Base-by-base conservation (phyloP, 2,797 vertebrate species). In the Coccyzus lansbergi region DNA sequence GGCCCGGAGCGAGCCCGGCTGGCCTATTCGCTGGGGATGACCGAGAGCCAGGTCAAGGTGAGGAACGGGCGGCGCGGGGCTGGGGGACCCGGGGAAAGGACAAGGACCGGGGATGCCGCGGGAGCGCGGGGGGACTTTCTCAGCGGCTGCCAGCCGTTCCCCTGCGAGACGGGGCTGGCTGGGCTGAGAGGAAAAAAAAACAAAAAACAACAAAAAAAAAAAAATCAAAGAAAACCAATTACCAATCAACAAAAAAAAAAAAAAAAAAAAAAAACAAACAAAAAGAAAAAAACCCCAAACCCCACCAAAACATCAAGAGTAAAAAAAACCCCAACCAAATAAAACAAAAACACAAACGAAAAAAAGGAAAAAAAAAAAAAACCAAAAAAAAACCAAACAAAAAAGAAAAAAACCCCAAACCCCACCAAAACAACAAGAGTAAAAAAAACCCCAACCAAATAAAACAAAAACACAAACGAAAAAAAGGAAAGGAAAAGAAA, bases 31-130 rank as follows among this genome's bases (percentile, higher is more conserved):
- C 95, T 99, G 97, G 99, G 99, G 15, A 99, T 99, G 99, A 99
- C 99, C 0, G 99, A 99, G 97, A 99, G 99, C 97, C 99, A 99
- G 88, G 99, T 99, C 22, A 99, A 99, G 99, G 99, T 99, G 97
- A 98, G 51, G 34, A 68, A 48, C 24, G 8, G 36, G 24, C 1
- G 19, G 25, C 52, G 78, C 19, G 42, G 72, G 51, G 36, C 69
- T 16, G 36, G 31, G 59, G 46, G 18, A 44, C n/a, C n/a, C n/a
- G n/a, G n/a, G n/a, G 64, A 77, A 29, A 13, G 60, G 34, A 22
- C 48, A 60, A 44, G 36, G 69, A 28, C n/a, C 8, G 10, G 34
- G 15, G 52, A 25, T 51, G 63, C 64, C 9, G 4, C 10, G 20
- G 68, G 74, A 25, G 29, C 21, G 52, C 2, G 28, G 48, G 9